Base-by-base conservation (phyloP, 2,888 invertebrate genomes). In the Amiota mariae region DNA sequence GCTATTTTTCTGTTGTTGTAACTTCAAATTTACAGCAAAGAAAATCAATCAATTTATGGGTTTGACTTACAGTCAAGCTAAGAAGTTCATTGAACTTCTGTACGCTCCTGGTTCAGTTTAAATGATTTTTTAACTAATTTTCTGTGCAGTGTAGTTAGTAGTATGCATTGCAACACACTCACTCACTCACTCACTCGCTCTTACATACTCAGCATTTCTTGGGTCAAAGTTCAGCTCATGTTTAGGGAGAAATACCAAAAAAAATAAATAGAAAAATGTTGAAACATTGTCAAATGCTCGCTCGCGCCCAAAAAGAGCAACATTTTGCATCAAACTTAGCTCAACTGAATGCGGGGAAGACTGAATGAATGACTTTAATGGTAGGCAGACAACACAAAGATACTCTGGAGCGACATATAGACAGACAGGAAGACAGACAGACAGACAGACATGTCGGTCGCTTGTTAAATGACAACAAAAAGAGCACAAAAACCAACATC, bases 391-490 rank as follows among this genome's bases (percentile, higher is more conserved):
- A n/a, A n/a, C 36, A 36, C 36, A 36, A 36, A 36, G 36, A 36
- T 36, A 36, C 36, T 36, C 6, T 6, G 36, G 36, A 36, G 36
- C 36, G 36, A 6, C 36, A 48, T 63, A 73, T n/a, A 77, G 70
- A 83, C 83, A 83, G 36, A 85, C 84, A 79, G 83, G 84, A 82
- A 86, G 83, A 85, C 85, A 86, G 36, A 85, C 84, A 79, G 83
- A 85, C 84, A 86, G 83, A 85, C 85, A 86, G 77, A 59, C 47
- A 59, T 59, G 70, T 18, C 70, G 57, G 57, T 47, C 75, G 83
- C 80, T 78, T 79, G 86, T 85, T 82, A 78, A 73, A 36, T 36
- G 36, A 36, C 36, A 36, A 36, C 36, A 36, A 36, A 36, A 76
- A 75, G 70, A 56, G 61, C 70, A 67, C 70, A 67, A 56, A 72